These are phyloP conservation scores for Dallia pectoralis DNA, from an alignment of 2,797 vertebrate genomes.

Conservation along the genomic window DNA sequence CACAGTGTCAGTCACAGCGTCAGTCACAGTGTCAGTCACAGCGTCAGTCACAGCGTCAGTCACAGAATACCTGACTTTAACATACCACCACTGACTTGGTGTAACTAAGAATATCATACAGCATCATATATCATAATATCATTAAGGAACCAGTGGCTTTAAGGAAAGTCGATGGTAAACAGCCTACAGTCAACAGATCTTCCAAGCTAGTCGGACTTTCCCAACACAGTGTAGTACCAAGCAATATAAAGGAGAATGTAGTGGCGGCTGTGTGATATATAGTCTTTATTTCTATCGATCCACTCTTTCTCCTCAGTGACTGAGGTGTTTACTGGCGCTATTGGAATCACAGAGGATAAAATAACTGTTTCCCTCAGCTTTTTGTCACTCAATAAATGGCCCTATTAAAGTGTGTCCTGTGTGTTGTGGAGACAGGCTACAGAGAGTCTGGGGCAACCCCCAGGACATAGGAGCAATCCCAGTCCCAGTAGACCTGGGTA, in stretches of 20 bases:
- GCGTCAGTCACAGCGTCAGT: too few relatives aligned
- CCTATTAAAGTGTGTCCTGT: background rate
- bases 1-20: too few relatives aligned
- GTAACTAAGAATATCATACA: background rate
- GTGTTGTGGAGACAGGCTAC: background rate
- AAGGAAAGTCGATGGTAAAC: background rate
- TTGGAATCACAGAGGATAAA: background rate
- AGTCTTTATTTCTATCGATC: slow-evolving; percentile 51
- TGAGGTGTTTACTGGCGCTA: slow-evolving; percentile 8
- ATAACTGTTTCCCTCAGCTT: slow-evolving; percentile 2
- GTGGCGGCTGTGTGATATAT: slow-evolving; percentile 50
- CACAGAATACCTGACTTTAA: too few relatives aligned
- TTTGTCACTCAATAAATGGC: slow-evolving; percentile 5
- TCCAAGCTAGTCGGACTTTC: background rate
- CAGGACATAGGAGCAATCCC: background rate
- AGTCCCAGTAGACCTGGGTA: too few relatives aligned
- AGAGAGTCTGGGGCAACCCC: background rate
- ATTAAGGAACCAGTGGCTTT: background rate
- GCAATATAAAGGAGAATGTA: slow-evolving; percentile 47
- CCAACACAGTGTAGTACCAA: background rate
- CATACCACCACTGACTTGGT: too few relatives aligned
- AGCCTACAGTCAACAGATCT: background rate
- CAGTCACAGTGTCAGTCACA: too few relatives aligned
- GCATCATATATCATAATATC: background rate
- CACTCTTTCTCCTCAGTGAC: background rate